Evolutionary conservation across 2,888 invertebrate species (phyloP), one percentile per base, ranked within the genome.

Genomic region (Ophraella communa): DNA sequence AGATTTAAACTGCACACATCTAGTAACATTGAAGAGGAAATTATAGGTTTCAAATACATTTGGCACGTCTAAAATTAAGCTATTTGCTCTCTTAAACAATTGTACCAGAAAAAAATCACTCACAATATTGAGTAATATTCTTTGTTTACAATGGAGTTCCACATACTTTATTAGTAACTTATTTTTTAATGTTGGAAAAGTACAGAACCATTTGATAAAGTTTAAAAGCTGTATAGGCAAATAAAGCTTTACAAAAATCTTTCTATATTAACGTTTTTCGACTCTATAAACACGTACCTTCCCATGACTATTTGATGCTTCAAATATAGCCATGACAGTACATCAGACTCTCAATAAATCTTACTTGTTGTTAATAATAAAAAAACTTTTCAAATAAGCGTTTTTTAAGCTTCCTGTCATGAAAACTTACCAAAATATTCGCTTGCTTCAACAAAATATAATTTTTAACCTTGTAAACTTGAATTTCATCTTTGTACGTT

Each of bases 81-180:
- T 39, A 4, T 7, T 14, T 30, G 30, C 1, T 30, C 11, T 30
- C 0, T 30, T 39, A 17, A 39, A 39, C 7, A 14, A 39, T 17
- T 17, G 17, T 39, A 17, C 17, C 17, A 4, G 14, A 7, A 3
- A 17, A 24, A 35, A 35, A 23, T 49, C 18, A 54, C 64, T 21
- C 21, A 60, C 52, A 42, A 39, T 63, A 42, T 67, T 66, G 27
- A 58, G 62, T 54, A 64, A 58, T 45, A 33, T 30, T 53, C 65
- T 69, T 73, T 77, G 76, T 77, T 76, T 76, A 76, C 73, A 75
- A 75, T 72, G 75, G 75, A 74, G 75, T 76, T 76, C 74, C 70
- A 74, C 73, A 65, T 24, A 45, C 10, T 14, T 21, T 4, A 21
- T 5, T 42, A 45, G 10, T 10, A 2, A n/a, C 2, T 18, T 21